Evolutionary conservation across 1,140 invertebrate genomes (phyloP).

Genomic region (Branchinecta lindahli): DNA sequence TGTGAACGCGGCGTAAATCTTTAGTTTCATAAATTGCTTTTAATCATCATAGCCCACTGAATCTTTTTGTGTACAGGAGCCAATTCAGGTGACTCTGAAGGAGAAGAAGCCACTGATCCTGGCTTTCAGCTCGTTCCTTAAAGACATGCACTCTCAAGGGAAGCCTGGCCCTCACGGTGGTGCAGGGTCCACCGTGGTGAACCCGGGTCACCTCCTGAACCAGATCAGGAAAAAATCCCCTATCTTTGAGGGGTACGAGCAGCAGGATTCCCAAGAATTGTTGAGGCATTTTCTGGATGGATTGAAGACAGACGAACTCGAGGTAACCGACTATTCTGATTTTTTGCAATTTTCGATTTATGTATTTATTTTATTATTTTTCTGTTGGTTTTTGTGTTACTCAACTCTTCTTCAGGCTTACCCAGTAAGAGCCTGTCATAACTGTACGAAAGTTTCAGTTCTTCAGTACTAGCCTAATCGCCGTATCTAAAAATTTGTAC

Average conservation of each 20-base stretch:
- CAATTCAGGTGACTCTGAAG: conserved; percentile 41
- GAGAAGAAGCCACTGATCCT: conserved; percentile 53
- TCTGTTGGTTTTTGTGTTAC: too few species aligned
- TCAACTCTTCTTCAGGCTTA: too few species aligned
- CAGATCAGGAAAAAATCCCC: conserved; percentile 56
- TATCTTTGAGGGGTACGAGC: conserved; percentile 79
- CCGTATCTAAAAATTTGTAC: too few species aligned
- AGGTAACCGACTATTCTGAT: neutral
- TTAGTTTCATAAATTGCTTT: too few species aligned
- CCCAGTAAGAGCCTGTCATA: too few species aligned
- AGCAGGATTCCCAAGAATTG: conserved; percentile 92
- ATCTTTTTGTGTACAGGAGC: neutral
- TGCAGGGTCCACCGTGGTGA: conserved; percentile 39
- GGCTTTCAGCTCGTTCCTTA: conserved; percentile 47
- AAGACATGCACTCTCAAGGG: conserved; percentile 42
- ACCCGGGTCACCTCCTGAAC: conserved; percentile 52
- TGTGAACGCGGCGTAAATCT: too few species aligned
- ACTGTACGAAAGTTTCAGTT: too few species aligned
- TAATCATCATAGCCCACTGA: too few species aligned
- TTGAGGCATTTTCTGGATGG: conserved; percentile 73
- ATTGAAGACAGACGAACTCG: conserved; percentile 47
- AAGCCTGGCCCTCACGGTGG: neutral
- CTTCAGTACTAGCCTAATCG: too few species aligned
- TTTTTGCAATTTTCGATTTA: too few species aligned
- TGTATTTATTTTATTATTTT: too few species aligned